Evolutionary conservation across 2,888 invertebrate species (phyloP), one percentile per base, ranked within the genome.

Genomic region (Apantesis nais): DNA sequence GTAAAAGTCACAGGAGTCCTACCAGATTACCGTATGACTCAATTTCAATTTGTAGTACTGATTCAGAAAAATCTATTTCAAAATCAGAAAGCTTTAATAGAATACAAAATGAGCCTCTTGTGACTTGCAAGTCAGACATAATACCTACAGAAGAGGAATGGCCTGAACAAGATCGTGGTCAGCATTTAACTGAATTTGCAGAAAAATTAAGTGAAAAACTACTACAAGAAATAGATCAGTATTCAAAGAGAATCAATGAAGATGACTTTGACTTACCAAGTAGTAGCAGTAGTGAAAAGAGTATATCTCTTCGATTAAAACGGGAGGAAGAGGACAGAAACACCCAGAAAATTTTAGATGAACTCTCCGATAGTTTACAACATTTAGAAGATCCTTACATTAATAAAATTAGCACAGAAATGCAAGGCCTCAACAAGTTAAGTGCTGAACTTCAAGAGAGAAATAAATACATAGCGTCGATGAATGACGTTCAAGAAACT

Each of bases 161-260:
- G 97, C 95, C 95, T 68, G 96, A 96, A 80, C 90, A 89, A 76
- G 96, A 97, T 76, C 96, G 96, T 77, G 95, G 96, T 75, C 96
- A 96, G 82, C 97, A 97, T 86, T 93, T 98, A 74, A 97, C 97
- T 3, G 97, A 97, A 83, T 97, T 98, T 83, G 97, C 98, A 1
- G 98, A 98, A 85, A 97, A 97, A 86, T 92, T 98, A n/a, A 97
- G 97, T 85, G 97, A 97, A 85, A 97, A 97, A 87, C 92, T 98
- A 74, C 95, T 97, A 70, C 96, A 97, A 77, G 97, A 98, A 90
- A 96, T 98, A 76, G 97, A 98, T 85, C 96, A 95, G 85, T 95
- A 95, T 81, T 95, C 95, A 48, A 95, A 95, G 83, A 87, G 94
- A 65, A 94, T 95, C 39, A 95, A 92, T 67, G 95, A 96, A 81